These are phyloP conservation scores for Papilio aristodemus DNA, from an alignment of 1,140 invertebrate genomes.

Conservation along the genomic window DNA sequence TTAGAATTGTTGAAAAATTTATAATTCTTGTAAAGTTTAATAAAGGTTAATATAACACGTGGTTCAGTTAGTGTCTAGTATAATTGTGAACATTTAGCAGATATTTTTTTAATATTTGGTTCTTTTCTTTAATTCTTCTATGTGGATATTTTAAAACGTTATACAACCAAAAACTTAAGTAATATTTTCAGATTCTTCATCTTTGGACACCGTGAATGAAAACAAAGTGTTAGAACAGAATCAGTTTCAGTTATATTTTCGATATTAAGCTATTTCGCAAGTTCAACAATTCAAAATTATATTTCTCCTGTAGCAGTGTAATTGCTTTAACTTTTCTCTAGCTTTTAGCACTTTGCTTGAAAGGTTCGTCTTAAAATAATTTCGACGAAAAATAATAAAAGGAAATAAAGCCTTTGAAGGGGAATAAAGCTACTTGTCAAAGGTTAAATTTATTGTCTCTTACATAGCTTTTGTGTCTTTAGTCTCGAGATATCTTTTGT, in stretches of 20 bases:
- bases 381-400: slow-evolving; percentile 50
- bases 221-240: background rate
- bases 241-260: background rate
- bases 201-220: background rate
- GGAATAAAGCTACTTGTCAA: slow-evolving; percentile 28
- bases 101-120: too few species aligned
- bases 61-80: too few species aligned
- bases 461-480: slow-evolving; percentile 14
- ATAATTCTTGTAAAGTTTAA: too few species aligned
- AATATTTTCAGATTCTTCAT: background rate
- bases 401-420: slow-evolving; percentile 46
- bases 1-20: too few species aligned
- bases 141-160: too few species aligned
- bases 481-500: slow-evolving; percentile 24
- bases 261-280: slow-evolving; percentile 37
- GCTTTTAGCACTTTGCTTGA: slow-evolving; percentile 56
- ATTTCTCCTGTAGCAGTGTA: slow-evolving; percentile 53
- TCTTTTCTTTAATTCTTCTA: too few species aligned
- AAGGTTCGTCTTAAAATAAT: slow-evolving; percentile 63
- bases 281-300: slow-evolving; percentile 50
- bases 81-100: too few species aligned
- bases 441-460: slow-evolving; percentile 35
- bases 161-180: too few species aligned
- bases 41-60: too few species aligned
- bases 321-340: slow-evolving; percentile 65